phyloP scores from a whole-genome alignment of 2,113 vertebrate genomes.

The Callipepla californica region DNA sequence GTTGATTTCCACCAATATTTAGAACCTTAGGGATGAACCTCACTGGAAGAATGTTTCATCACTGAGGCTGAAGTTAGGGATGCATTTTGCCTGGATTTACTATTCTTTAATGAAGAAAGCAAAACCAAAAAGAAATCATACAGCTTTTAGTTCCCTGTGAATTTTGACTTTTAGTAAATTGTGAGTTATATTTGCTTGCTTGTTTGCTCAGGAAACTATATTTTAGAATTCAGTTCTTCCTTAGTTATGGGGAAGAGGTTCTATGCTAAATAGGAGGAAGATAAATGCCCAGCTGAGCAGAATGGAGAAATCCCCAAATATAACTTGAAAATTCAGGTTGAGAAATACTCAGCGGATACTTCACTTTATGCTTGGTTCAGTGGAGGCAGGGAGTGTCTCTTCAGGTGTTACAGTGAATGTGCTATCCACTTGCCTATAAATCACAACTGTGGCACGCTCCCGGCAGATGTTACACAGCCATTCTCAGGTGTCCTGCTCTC shows the following conservation, averaged over 20 bases:
- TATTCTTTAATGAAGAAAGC: background rate
- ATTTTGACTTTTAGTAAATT: background rate
- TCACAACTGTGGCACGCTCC: background rate
- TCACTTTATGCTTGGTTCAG: background rate
- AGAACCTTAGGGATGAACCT: background rate
- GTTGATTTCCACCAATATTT: background rate
- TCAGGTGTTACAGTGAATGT: background rate
- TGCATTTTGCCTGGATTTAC: background rate
- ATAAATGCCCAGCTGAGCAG: background rate
- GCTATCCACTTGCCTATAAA: background rate
- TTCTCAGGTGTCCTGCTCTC: background rate
- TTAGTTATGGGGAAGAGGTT: background rate
- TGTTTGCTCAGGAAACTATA: background rate
- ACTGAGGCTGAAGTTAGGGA: background rate
- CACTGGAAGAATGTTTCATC: background rate
- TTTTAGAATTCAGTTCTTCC: background rate
- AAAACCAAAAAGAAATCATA: background rate
- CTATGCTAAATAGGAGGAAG: background rate
- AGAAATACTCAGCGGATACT: background rate
- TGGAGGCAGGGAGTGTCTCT: background rate
- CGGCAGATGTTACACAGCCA: background rate
- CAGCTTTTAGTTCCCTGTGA: background rate
- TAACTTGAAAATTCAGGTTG: background rate
- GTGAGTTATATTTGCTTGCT: background rate
- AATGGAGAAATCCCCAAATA: background rate